Conservation (phyloP, 2,113 vertebrate species). For the Syngnathus floridae region DNA sequence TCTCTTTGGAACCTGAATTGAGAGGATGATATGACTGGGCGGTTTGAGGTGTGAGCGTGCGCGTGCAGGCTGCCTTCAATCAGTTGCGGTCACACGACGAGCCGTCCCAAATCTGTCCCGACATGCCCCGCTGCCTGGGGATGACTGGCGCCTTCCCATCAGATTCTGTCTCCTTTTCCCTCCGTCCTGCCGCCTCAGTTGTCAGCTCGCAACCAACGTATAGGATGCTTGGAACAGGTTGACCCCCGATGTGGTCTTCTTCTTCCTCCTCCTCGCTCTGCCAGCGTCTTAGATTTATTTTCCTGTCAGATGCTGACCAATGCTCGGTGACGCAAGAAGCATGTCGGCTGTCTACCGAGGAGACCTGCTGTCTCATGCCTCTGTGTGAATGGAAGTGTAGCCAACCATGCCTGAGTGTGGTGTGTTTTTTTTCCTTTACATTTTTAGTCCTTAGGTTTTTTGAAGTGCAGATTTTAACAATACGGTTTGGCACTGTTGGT, state of each 20-base stretch:
- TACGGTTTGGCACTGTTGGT: not conserved
- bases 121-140: constrained; percentile 45
- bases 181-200: constrained; percentile 30
- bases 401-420: not conserved
- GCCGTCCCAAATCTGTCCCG: constrained; percentile 39
- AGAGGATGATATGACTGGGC: constrained; percentile 40
- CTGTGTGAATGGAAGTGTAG: constrained; percentile 21
- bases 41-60: constrained; percentile 26
- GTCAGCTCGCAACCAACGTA: constrained; percentile 47
- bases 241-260: constrained; percentile 35
- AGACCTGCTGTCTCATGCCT: constrained; percentile 32
- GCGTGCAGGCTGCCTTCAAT: constrained; percentile 11
- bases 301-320: constrained; percentile 58
- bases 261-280: constrained; percentile 17
- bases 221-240: constrained; percentile 47
- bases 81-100: constrained; percentile 51
- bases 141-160: constrained; percentile 37
- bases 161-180: constrained; percentile 29
- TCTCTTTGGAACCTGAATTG: constrained; percentile 46
- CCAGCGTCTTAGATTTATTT: constrained; percentile 54
- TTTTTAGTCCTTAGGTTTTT: not conserved
- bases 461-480: not conserved
- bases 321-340: constrained; percentile 40
- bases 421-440: not conserved
- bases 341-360: constrained; percentile 40